Conservation (phyloP, 2,888 invertebrate species). For the Diarsia rubi region DNA sequence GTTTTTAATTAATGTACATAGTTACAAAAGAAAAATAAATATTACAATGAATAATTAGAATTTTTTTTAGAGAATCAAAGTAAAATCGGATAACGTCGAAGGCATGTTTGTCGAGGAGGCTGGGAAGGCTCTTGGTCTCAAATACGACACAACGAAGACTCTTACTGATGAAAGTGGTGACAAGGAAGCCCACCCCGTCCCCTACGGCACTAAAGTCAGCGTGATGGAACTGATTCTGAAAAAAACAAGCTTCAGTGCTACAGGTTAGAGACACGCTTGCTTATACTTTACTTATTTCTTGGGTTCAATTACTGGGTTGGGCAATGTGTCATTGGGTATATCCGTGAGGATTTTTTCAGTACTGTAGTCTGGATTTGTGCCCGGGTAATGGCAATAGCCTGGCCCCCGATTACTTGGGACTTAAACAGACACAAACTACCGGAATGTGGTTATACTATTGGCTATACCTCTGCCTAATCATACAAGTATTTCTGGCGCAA, state of each 20-base stretch:
- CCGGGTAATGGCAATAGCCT: too few relatives aligned
- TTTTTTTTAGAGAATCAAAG: slow-evolving; percentile 77
- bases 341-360: background rate
- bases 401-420: too few relatives aligned
- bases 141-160: slow-evolving; percentile 78
- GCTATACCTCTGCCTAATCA: too few relatives aligned
- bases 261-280: slow-evolving; percentile 21
- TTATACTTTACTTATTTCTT: background rate
- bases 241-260: background rate
- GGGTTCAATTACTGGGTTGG: too few relatives aligned
- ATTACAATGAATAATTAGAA: too few relatives aligned
- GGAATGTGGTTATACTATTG: too few relatives aligned
- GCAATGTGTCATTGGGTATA: background rate
- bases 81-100: slow-evolving; percentile 76
- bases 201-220: background rate
- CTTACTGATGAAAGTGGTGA: slow-evolving; percentile 72
- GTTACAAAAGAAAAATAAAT: too few relatives aligned
- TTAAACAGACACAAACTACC: too few relatives aligned
- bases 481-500: too few relatives aligned
- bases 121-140: slow-evolving; percentile 72
- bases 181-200: background rate
- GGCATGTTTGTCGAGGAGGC: slow-evolving; percentile 75
- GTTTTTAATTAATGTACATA: too few relatives aligned
- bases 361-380: too few relatives aligned
- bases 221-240: slow-evolving; percentile 9